Evolutionary conservation across 2,888 invertebrate species (phyloP), one percentile per base, ranked within the genome.

Genomic region (Andrena haemorrhoa): DNA sequence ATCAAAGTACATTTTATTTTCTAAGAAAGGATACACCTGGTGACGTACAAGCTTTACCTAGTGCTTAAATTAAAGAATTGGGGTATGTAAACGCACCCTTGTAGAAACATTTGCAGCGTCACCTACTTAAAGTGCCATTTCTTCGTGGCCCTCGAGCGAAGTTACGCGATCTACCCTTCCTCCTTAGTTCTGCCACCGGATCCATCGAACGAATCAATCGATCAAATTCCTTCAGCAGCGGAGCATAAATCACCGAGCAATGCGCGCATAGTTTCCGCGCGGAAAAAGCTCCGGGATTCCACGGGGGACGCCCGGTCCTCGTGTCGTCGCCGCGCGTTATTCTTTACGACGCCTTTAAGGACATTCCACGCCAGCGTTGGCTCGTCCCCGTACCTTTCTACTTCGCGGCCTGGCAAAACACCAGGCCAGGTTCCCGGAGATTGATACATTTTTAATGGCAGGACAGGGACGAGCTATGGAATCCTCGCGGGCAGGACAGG

Each of bases 361-460:
- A 82, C 85, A 88, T 90, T 89, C 90, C 90, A 6, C 63, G 63
- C n/a, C 33, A 2, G 26, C 20, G 8, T 29, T n/a, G 31, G 56
- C 56, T 26, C 75, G 20, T 72, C 49, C 49, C 68, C 78, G 33
- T 23, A 31, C n/a, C 31, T 53, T 12, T n/a, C 29, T 29, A 12
- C 31, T 56, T 12, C 20, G 51, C 33, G 53, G 16, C 23, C 23
- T 7, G 29, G 82, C 82, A 87, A 89, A 90, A 90, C 87, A 80
- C 72, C 41, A 80, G 33, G 51, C 69, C 56, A 56, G 47, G 66
- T 64, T 73, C 74, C 75, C 82, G 71, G 89, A 91, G 90, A 91
- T 91, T 91, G 90, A 91, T 91, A 91, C 89, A 91, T 90, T 91
- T 91, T 91, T 91, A 91, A 91, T 90, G 89, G 89, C 82, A 68